Evolutionary conservation across 37 sponge, comb jelly and placozoan genomes (phyloP), one percentile per base, ranked within the genome.

Genomic region (Chondrilla cf. caribensis): DNA sequence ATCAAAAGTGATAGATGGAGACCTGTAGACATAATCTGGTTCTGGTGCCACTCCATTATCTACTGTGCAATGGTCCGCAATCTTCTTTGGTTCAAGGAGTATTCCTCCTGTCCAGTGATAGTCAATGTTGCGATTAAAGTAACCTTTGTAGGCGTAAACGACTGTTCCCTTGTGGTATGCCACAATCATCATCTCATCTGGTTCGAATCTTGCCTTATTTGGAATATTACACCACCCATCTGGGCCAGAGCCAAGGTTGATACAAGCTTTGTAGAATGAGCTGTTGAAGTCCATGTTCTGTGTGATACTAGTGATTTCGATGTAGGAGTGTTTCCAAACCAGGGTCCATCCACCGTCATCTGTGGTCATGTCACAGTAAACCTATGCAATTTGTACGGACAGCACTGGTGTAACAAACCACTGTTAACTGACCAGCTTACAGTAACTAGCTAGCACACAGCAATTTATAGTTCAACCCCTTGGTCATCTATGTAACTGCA

Each of bases 21-120:
- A 47, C 9, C 11, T 47, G 11, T 47, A 11, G 51, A 6, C 51
- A 47, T 47, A 47, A 47, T 47, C 51, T 47, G 51, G 51, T 11
- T 47, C 51, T 47, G 51, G 51, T 47, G 51, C 51, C 11, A 47
- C 51, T 14, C 51, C 51, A 11, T 47, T 47, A 11, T 47, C 11
- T 14, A 11, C 51, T 19, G 64, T 28, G 15, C 80, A 79, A 7
- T 58, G 33, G 26, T 79, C 80, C 59, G 58, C 59, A 21, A 79
- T 41, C 80, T 29, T 79, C 33, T 58, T 58, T 2, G 80, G 59
- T 14, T 79, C 59, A 9, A 79, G 80, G 19, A 79, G 80, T 32
- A 58, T 58, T 24, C 38, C 80, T 58, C 80, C 80, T 47, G 60
- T 79, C 80, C 80, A 79, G 60, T 79, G 80, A 31, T 36, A 58